phyloP scores from a whole-genome alignment of 2,888 invertebrate species.

The Minunthozetes semirufus region DNA sequence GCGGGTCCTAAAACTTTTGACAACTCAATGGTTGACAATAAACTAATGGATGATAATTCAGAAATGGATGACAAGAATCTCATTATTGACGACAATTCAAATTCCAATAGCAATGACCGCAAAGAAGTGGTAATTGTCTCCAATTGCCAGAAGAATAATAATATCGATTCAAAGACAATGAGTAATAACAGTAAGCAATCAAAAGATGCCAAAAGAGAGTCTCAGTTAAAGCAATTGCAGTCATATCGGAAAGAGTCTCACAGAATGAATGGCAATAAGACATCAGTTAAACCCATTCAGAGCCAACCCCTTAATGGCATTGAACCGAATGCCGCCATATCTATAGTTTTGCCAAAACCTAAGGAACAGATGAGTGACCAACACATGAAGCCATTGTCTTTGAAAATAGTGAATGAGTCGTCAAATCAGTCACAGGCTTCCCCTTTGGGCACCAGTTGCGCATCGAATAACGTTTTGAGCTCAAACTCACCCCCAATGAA shows the following conservation, averaged over 20 bases:
- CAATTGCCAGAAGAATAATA: too few species aligned
- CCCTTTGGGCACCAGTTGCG: neutral
- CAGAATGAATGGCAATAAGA: neutral
- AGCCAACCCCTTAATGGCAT: neutral
- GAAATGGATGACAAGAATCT: slow-evolving; percentile 2
- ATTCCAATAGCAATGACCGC: neutral
- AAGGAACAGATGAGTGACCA: slow-evolving; percentile 12
- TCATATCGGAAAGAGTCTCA: slow-evolving; percentile 30
- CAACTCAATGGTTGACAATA: neutral
- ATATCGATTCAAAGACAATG: neutral
- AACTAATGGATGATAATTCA: neutral
- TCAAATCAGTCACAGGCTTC: neutral
- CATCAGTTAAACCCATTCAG: neutral
- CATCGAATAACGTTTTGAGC: neutral
- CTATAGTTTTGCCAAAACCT: slow-evolving; percentile 22
- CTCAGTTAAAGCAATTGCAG: slow-evolving; percentile 29
- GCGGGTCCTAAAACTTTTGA: neutral
- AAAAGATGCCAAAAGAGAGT: slow-evolving; percentile 30
- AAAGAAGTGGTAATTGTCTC: neutral
- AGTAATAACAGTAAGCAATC: neutral
- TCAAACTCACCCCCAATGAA: neutral
- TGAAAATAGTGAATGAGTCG: neutral
- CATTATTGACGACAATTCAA: slow-evolving; percentile 1
- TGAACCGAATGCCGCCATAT: slow-evolving; percentile 17
- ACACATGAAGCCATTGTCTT: neutral